Evolutionary conservation across 2,888 invertebrate genomes (phyloP).

Genomic region (Baronia brevicornis): DNA sequence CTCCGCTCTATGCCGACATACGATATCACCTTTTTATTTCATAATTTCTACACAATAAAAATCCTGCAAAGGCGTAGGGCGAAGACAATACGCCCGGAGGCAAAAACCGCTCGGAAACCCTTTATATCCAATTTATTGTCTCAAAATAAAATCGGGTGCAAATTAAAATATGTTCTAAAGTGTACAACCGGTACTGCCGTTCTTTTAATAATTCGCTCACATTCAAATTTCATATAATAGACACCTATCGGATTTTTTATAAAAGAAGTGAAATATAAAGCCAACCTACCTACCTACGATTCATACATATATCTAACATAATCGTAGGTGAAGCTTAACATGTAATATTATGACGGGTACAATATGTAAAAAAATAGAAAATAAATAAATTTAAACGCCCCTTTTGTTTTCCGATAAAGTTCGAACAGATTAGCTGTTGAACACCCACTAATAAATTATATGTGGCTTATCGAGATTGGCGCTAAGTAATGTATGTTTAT

Average conservation of each 20-base stretch:
- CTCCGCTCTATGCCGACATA: constrained; percentile 53
- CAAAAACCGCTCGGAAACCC: constrained; percentile 67
- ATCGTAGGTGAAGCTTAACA: background rate
- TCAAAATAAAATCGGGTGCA: constrained; percentile 74
- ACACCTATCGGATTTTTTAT: constrained; percentile 18
- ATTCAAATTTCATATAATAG: constrained; percentile 29
- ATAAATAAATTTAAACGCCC: background rate
- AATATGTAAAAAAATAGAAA: too few relatives aligned
- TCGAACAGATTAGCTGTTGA: constrained; percentile 51
- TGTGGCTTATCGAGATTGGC: constrained; percentile 63
- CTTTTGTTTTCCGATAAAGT: constrained; percentile 20
- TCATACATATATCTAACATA: constrained; percentile 7
- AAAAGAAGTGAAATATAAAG: constrained; percentile 16
- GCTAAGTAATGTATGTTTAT: constrained; percentile 63
- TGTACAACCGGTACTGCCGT: constrained; percentile 35
- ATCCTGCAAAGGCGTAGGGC: constrained; percentile 65
- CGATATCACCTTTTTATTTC: constrained; percentile 72
- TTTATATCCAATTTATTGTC: constrained; percentile 71
- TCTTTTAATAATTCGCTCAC: constrained; percentile 34
- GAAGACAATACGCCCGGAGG: constrained; percentile 75
- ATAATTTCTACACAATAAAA: constrained; percentile 68
- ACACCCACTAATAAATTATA: constrained; percentile 55
- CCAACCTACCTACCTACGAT: constrained; percentile 7
- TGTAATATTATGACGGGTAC: too few relatives aligned
- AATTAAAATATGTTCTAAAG: constrained; percentile 67